Evolutionary conservation across 1,140 invertebrate species (phyloP).

Genomic region (Drosophila insularis): DNA sequence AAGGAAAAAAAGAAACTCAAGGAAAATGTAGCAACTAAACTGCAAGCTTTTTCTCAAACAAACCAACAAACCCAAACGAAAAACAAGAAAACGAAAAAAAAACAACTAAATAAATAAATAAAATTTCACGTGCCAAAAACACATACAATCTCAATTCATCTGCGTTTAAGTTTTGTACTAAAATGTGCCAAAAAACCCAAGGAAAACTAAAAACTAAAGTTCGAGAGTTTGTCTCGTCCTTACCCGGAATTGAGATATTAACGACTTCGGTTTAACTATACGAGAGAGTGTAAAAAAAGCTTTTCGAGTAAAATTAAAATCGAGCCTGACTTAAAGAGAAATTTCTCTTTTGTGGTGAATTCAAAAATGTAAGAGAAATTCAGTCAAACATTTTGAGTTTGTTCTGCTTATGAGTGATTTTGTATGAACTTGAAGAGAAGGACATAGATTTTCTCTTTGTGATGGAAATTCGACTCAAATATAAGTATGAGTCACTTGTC

Average conservation of each 20-base stretch:
- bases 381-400: background rate
- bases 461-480: background rate
- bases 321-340: background rate
- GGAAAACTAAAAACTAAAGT: conserved; percentile 7
- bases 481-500: background rate
- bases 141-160: conserved; percentile 35
- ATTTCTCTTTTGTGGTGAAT: conserved; percentile 10
- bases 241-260: conserved; percentile 8
- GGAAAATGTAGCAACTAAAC: conserved; percentile 13
- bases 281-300: conserved; percentile 10
- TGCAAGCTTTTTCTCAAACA: conserved; percentile 43
- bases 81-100: conserved; percentile 21
- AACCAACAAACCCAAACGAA: conserved; percentile 21
- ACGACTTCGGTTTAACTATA: background rate
- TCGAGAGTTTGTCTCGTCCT: conserved; percentile 8
- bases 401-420: background rate
- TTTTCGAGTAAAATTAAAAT: conserved; percentile 1
- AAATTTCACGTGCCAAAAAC: conserved; percentile 60
- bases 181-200: conserved; percentile 56
- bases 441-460: background rate
- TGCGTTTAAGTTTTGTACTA: conserved; percentile 63
- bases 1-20: conserved; percentile 1
- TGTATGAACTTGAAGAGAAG: background rate
- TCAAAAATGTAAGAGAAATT: background rate
- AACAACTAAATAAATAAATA: conserved; percentile 69